Base-by-base conservation (phyloP, 2,113 vertebrate species). In the Amphiprion percula region DNA sequence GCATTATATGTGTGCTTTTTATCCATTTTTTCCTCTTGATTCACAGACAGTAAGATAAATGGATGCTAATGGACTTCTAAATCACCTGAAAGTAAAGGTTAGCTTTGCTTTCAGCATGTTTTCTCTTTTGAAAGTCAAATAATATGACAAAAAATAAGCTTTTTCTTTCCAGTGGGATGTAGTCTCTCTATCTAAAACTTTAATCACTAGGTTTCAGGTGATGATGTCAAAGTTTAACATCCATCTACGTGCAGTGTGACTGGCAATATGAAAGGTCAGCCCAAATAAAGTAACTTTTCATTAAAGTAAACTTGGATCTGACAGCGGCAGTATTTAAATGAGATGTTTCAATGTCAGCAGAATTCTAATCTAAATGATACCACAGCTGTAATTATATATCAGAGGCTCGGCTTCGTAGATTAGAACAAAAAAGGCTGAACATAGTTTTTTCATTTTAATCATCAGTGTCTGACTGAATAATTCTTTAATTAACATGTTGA, bases 401-500 rank as follows among this genome's bases (percentile, higher is more conserved):
- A 90, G 80, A 80, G 65, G 58, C 77, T 80, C 46, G 46, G 71
- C 77, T 85, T 84, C 62, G 69, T 21, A 87, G 85, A 92, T 89
- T 84, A 82, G 71, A 88, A 88, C 64, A 86, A 83, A 91, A 89
- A 85, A 82, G 58, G 74, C 86, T 80, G 69, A 86, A 80, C 71
- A 60, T 39, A 19, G 69, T 84, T 85, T 90, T 82, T 86, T 82
- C n/a, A 63, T 91, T 92, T 91, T 95, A 93, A 94, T 95, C 87
- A 93, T 82, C 70, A 70, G 54, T 58, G 66, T 84, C 84, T 84
- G 68, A 79, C 78, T 77, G n/a, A 94, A 93, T 95, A 91, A 92
- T 90, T 93, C 63, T 92, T 92, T 94, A 94, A 94, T 94, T 93
- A 94, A 92, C 79, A 83, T 91, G 92, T 90, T 91, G 93, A 95